phyloP scores from a whole-genome alignment of 2,888 invertebrate species.

The Junonia oenone region DNA sequence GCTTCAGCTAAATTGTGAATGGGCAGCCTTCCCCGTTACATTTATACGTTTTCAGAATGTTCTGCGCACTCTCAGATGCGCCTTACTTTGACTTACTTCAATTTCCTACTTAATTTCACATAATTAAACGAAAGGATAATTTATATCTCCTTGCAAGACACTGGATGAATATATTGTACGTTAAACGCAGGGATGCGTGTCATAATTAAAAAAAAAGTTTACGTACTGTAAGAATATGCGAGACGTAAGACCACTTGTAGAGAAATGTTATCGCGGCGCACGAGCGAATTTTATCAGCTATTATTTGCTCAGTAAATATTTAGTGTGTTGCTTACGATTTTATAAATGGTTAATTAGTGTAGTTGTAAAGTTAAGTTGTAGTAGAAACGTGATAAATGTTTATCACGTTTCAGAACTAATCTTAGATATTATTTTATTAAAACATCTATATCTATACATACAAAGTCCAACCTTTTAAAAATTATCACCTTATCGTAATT shows the following conservation, averaged over 20 bases:
- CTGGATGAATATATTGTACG: background rate
- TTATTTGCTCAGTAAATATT: slow-evolving; percentile 63
- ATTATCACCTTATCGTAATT: too few relatives aligned
- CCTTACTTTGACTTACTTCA: slow-evolving; percentile 42
- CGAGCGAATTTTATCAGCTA: slow-evolving; percentile 55
- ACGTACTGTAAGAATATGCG: background rate
- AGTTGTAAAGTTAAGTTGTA: too few relatives aligned
- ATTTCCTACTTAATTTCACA: slow-evolving; percentile 32
- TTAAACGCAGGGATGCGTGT: background rate
- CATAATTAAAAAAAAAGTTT: background rate
- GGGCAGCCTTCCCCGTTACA: slow-evolving; percentile 53
- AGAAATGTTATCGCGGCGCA: slow-evolving; percentile 54
- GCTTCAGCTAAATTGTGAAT: slow-evolving; percentile 59
- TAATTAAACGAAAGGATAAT: background rate
- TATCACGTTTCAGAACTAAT: slow-evolving; percentile 13
- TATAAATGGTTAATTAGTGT: slow-evolving; percentile 26
- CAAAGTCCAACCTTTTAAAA: too few relatives aligned
- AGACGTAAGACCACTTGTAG: slow-evolving; percentile 8
- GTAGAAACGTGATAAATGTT: too few relatives aligned
- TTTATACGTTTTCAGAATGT: slow-evolving; percentile 59
- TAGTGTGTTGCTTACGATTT: slow-evolving; percentile 39
- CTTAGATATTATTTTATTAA: too few relatives aligned
- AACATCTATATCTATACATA: too few relatives aligned
- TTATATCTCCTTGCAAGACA: slow-evolving; percentile 21
- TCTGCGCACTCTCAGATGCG: slow-evolving; percentile 70